These are phyloP conservation scores for Linurgus olivaceus DNA, from an alignment of 2,797 vertebrate genomes.

Conservation along the genomic window DNA sequence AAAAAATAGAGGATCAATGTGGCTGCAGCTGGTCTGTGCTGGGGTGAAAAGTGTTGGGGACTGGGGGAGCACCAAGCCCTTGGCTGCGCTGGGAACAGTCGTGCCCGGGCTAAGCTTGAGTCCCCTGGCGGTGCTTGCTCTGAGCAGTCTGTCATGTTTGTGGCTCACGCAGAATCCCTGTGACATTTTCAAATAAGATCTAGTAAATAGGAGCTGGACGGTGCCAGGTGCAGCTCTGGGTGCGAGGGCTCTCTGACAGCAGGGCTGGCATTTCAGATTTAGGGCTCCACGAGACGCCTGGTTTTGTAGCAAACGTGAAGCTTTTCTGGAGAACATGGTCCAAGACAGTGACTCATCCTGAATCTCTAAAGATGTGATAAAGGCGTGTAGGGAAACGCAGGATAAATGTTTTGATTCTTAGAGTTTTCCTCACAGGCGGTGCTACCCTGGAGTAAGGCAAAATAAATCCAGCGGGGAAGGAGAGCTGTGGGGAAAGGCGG, in stretches of 20 bases:
- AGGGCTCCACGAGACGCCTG: not conserved
- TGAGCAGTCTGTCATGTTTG: not conserved
- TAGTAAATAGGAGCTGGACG: not conserved
- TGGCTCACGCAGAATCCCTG: not conserved
- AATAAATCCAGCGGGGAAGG: not conserved
- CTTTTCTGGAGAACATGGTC: not conserved
- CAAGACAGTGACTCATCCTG: slow-evolving; percentile 39
- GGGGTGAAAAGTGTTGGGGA: not conserved
- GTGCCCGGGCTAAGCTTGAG: not conserved
- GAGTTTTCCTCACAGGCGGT: not conserved
- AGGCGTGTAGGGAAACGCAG: not conserved
- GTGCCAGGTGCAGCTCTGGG: not conserved
- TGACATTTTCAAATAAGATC: slow-evolving; percentile 34
- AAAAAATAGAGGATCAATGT: not conserved
- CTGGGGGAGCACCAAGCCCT: not conserved
- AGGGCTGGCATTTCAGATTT: not conserved
- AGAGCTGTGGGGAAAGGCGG: not conserved
- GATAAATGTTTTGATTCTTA: slow-evolving; percentile 57
- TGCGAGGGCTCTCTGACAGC: not conserved
- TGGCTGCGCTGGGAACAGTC: fast-evolving
- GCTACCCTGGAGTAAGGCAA: not conserved
- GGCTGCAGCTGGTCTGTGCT: not conserved
- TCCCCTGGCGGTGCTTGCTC: not conserved
- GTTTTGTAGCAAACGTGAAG: not conserved
- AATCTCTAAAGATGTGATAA: slow-evolving; percentile 7